phyloP scores from a whole-genome alignment of 2,797 vertebrate species.

The Sebastes oblongus region DNA sequence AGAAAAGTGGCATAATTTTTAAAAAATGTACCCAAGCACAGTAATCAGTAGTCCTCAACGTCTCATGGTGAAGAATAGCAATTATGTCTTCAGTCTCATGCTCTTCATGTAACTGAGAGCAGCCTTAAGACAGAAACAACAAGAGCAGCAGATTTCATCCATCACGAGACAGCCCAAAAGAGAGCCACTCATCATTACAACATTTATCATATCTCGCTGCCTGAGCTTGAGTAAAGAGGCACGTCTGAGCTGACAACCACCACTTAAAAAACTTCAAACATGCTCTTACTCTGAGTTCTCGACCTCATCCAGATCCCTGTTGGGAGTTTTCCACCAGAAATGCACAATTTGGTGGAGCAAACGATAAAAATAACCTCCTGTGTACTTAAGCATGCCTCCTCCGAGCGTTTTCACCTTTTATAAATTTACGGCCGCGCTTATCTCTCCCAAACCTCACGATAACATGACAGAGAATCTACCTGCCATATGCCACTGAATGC shows the following conservation, averaged over 20 bases:
- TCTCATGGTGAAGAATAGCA: not conserved
- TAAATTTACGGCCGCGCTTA: slow-evolving; percentile 61
- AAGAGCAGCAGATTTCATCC: slow-evolving; percentile 37
- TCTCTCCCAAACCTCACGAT: slow-evolving; percentile 51
- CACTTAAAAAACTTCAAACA: slow-evolving; percentile 69
- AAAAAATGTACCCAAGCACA: not conserved
- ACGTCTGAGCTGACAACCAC: slow-evolving; percentile 61
- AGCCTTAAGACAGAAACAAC: slow-evolving; percentile 14
- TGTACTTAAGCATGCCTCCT: slow-evolving; percentile 22
- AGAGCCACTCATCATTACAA: slow-evolving; percentile 58
- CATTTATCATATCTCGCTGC: slow-evolving; percentile 58
- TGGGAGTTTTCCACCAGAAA: slow-evolving; percentile 43
- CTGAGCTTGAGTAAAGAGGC: slow-evolving; percentile 53
- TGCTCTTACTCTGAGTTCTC: slow-evolving; percentile 33
- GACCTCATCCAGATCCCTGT: slow-evolving; percentile 37
- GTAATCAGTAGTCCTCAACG: not conserved
- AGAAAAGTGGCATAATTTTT: not conserved
- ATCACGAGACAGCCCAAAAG: slow-evolving; percentile 29
- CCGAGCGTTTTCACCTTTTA: slow-evolving; percentile 43
- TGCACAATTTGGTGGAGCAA: slow-evolving; percentile 2
- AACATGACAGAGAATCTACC: slow-evolving; percentile 35
- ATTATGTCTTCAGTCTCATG: slow-evolving; percentile 2
- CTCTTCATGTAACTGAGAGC: not conserved
- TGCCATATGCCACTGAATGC: slow-evolving; percentile 69
- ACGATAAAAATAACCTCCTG: slow-evolving; percentile 42